Evolutionary conservation across 2,888 invertebrate genomes (phyloP), one percentile per base, ranked within the genome.

Genomic region (Keiferia lycopersicella): DNA sequence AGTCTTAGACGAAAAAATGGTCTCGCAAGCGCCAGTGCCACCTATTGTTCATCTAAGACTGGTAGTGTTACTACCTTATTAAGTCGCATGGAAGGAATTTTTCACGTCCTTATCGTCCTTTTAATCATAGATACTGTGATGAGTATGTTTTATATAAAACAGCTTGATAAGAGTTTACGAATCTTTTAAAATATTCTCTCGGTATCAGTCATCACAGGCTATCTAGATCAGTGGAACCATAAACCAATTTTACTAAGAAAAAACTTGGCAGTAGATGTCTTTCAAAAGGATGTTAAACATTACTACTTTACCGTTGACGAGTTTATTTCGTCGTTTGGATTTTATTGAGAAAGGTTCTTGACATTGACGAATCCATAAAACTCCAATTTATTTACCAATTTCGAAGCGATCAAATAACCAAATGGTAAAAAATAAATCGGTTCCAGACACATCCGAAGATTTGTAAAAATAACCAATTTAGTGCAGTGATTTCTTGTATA

Each of bases 261-360:
- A 34, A 7, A 34, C 45, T n/a, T 7, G n/a, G n/a, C n/a, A 16
- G n/a, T 45, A n/a, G 6, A 45, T n/a, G n/a, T 45, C 12, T 22
- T 22, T 22, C 51, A 22, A 51, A 22, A 51, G 11, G 51, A 10
- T 10, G 51, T 51, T 22, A 50, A 51, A 51, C 18, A 11, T 51
- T 22, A 51, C 22, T 22, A 51, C 34, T 4, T 4, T 8, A 11
- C 18, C 18, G 22, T 51, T 12, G 20, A 51, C 16, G 51, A 51
- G 51, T 51, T 51, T 51, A 51, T 51, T 51, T 51, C 20, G 50
- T 50, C 50, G 50, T 50, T 4, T 18, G 18, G 51, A 11, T 51
- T 51, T 51, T 20, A 2, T 20, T 16, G 45, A 45, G 16, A 51
- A 20, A 22, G 22, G 51, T 51, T 22, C 2, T 18, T 51, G 51